Evolutionary conservation across 2,113 vertebrate species (phyloP), one percentile per base, ranked within the genome.

Genomic region (Corythornis vintsioides): DNA sequence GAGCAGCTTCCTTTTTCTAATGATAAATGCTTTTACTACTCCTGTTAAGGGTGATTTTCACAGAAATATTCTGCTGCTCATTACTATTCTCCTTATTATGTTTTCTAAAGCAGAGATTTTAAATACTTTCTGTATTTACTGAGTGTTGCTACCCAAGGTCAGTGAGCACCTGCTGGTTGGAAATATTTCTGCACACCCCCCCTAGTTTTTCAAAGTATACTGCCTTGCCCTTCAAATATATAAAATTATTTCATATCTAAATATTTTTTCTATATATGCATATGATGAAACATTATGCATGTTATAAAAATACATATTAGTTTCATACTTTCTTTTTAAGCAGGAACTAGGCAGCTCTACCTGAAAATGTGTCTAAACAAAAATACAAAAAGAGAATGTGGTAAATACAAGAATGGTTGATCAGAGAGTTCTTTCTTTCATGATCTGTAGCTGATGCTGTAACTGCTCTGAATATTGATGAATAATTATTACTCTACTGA

Each of bases 161-260:
- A 92, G 21, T 29, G n/a, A 72, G 16, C 48, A 73, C 3, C 16
- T 70, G 3, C 31, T 83, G 10, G 15, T 33, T 83, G 17, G 50
- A 59, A 1, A 0, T 4, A 55, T 31, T 88, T 70, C 69, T 75
- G 3, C 3, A 5, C 3, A 5, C 3, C 3, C 0, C 3, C 2
- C 20, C 3, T 3, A 6, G 8, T n/a, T 31, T 2, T 48, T 76
- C 29, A 45, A 66, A 61, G 7, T 40, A 31, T 21, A 13, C 3
- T 15, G 2, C 31, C 66, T 70, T 66, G 15, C 3, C 4, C 22
- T 3, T 4, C 7, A 76, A 70, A 31, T 15, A 48, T 8, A 22
- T 20, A 48, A 24, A 56, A 56, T 40, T 53, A 38, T 7, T 48
- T 3, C 16, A 25, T 3, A 21, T 17, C 0, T 31, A 76, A 74